Conservation (phyloP, 64 coral and sea anemone genomes). For the Montipora sp. region DNA sequence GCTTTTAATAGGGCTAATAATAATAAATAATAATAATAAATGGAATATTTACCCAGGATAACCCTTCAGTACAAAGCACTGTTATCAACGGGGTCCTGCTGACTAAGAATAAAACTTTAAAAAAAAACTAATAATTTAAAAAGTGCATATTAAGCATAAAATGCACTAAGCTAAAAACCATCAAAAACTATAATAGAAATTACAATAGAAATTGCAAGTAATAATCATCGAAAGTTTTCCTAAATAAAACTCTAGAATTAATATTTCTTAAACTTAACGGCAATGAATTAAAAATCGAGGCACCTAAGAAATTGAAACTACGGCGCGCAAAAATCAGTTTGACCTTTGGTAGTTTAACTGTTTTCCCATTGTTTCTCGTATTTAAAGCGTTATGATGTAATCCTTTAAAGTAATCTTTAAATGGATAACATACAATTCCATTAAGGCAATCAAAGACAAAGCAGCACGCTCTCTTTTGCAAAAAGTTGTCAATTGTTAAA, state of each 20-base stretch:
- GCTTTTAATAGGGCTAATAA: too few relatives aligned
- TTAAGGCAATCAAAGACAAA: slow-evolving; percentile 37
- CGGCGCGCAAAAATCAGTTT: slow-evolving; percentile 63
- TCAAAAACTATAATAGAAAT: slow-evolving; percentile 6
- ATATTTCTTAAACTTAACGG: slow-evolving; percentile 38
- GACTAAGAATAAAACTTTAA: background rate
- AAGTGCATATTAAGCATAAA: background rate
- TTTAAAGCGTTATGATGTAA: slow-evolving; percentile 37
- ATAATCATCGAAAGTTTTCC: slow-evolving; percentile 34
- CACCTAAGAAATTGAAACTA: slow-evolving; percentile 56
- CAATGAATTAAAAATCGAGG: slow-evolving; percentile 53
- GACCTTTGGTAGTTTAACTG: slow-evolving; percentile 20
- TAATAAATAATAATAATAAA: too few relatives aligned
- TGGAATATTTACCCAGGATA: too few relatives aligned
- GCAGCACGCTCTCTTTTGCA: slow-evolving; percentile 45
- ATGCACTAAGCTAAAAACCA: background rate
- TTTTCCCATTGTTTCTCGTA: slow-evolving; percentile 56
- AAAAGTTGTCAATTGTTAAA: slow-evolving; percentile 41
- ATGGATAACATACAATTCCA: slow-evolving; percentile 49
- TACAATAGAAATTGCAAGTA: slow-evolving; percentile 49
- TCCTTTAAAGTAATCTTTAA: slow-evolving; percentile 50
- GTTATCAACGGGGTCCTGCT: background rate
- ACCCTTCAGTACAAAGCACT: too few relatives aligned
- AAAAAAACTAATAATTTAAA: background rate
- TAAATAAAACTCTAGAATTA: slow-evolving; percentile 59